Evolutionary conservation across 2,888 invertebrate species (phyloP).

Genomic region (Chirona hameri): DNA sequence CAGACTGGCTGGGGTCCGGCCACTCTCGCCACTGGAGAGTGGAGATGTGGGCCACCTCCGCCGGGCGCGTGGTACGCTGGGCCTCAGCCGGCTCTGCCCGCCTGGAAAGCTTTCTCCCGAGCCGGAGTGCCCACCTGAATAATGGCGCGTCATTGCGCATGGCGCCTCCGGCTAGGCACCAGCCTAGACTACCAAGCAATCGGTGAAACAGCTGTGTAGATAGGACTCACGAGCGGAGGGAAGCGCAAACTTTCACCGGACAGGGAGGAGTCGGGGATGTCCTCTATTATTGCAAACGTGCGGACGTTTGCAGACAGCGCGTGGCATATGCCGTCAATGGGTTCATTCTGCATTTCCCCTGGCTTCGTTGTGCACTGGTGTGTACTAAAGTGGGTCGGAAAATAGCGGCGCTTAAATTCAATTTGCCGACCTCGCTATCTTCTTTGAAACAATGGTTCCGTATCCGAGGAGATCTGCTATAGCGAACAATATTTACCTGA

Average conservation of each 20-base stretch:
- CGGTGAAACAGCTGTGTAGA: neutral
- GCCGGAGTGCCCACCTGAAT: neutral
- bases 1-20: neutral
- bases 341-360: too few relatives aligned
- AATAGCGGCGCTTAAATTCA: too few relatives aligned
- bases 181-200: neutral
- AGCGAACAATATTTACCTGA: too few relatives aligned
- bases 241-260: neutral
- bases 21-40: neutral
- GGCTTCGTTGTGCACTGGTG: too few relatives aligned
- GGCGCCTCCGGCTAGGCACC: neutral
- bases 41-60: neutral
- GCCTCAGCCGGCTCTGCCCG: neutral
- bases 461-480: too few relatives aligned
- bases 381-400: too few relatives aligned
- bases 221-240: neutral
- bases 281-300: too few relatives aligned
- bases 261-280: neutral
- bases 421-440: too few relatives aligned
- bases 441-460: too few relatives aligned
- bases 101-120: neutral
- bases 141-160: neutral
- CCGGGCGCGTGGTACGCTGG: neutral
- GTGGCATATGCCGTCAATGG: too few relatives aligned
- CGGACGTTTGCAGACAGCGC: too few relatives aligned